phyloP scores from a whole-genome alignment of 2,888 invertebrate species.

The Cryptus viduatorius region DNA sequence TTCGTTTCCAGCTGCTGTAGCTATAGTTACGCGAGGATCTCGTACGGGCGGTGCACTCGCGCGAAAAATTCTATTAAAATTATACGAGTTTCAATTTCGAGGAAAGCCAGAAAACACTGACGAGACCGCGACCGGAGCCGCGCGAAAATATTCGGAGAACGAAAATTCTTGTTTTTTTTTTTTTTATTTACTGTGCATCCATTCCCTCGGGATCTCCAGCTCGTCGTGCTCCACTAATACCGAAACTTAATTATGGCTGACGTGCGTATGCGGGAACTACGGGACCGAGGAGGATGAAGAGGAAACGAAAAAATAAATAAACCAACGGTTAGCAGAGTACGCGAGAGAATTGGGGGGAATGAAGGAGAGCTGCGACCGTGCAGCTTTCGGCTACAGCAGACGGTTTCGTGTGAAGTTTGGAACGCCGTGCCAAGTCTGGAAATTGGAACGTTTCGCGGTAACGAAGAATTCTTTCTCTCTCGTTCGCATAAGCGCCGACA shows the following conservation, averaged over 20 bases:
- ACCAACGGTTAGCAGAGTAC: constrained; percentile 24
- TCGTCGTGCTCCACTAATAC: constrained; percentile 14
- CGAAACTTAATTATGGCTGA: constrained; percentile 49
- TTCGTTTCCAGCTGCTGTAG: constrained; percentile 8
- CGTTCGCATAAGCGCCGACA: constrained; percentile 4
- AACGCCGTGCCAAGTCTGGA: constrained; percentile 61
- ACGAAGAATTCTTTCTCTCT: constrained; percentile 51
- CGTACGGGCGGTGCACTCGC: not conserved
- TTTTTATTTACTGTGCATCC: constrained; percentile 15
- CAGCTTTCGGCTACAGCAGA: constrained; percentile 47
- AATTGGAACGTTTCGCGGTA: constrained; percentile 62
- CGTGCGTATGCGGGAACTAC: constrained; percentile 36
- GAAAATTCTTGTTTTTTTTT: constrained; percentile 33
- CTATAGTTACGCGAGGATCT: constrained; percentile 15
- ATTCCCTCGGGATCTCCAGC: constrained; percentile 19
- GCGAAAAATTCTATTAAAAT: constrained; percentile 17
- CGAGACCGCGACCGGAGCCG: not conserved
- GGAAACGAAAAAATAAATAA: constrained; percentile 45
- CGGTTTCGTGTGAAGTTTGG: constrained; percentile 47
- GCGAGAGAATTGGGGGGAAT: constrained; percentile 17
- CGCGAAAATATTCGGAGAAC: constrained; percentile 45
- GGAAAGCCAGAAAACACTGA: not conserved
- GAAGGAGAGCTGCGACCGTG: constrained; percentile 29
- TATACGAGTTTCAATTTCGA: constrained; percentile 51
- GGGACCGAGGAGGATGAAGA: constrained; percentile 12